phyloP scores from a whole-genome alignment of 2,888 invertebrate species.

The Xylota segnis region DNA sequence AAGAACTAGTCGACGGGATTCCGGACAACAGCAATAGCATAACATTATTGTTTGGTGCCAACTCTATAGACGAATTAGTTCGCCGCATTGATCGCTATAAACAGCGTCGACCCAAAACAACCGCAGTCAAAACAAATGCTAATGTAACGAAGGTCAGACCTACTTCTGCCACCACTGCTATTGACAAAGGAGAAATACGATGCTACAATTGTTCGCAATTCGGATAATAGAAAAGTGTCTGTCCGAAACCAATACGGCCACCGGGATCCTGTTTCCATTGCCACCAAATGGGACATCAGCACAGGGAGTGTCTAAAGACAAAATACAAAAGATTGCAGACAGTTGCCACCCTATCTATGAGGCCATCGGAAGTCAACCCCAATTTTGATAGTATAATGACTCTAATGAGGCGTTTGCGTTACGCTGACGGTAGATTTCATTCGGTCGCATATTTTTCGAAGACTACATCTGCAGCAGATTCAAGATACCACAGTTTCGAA shows the following conservation, averaged over 20 bases:
- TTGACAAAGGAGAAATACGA: not conserved
- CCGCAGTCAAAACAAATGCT: not conserved
- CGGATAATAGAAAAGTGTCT: not conserved
- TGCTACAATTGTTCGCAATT: not conserved
- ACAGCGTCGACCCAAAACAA: not conserved
- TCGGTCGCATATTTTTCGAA: too few species aligned
- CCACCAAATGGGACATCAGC: not conserved
- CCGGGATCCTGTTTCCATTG: not conserved
- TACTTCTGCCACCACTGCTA: not conserved
- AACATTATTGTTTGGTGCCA: not conserved
- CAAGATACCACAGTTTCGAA: too few species aligned
- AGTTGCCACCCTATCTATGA: not conserved
- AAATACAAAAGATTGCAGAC: not conserved
- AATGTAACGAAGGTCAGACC: not conserved
- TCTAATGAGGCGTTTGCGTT: not conserved
- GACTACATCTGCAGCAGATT: too few species aligned
- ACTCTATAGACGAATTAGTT: not conserved
- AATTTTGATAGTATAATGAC: not conserved
- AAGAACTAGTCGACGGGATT: conserved; percentile 27
- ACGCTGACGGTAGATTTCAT: not conserved
- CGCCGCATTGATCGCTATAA: not conserved
- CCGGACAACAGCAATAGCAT: conserved; percentile 12
- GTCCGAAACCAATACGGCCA: not conserved
- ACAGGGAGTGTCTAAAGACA: not conserved
- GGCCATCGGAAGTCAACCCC: not conserved